phyloP scores from a whole-genome alignment of 2,888 invertebrate genomes.

The Melanostoma mellinum region DNA sequence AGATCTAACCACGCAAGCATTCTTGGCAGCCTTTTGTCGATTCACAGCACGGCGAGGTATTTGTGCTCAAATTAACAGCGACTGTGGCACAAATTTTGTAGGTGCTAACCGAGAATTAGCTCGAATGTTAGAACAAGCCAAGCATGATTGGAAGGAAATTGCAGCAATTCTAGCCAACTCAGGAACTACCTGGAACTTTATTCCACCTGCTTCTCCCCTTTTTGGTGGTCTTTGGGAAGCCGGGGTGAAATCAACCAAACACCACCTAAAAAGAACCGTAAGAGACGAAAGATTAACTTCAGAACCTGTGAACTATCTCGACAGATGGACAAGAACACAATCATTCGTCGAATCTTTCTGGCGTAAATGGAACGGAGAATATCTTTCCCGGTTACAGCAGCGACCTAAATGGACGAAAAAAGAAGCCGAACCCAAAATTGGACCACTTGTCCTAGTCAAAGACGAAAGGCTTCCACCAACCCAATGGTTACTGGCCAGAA shows the following conservation, averaged over 20 bases:
- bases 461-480: not conserved
- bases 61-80: conserved; percentile 5
- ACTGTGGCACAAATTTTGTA: conserved; percentile 22
- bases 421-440: not conserved
- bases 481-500: not conserved
- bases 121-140: conserved; percentile 1
- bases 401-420: not conserved
- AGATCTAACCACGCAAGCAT: conserved; percentile 21
- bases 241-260: conserved; percentile 76
- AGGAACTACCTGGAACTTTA: conserved; percentile 75
- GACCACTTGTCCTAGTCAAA: not conserved
- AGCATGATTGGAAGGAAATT: not conserved
- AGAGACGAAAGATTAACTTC: too few relatives aligned
- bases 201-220: conserved; percentile 75
- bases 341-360: not conserved
- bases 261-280: too few relatives aligned
- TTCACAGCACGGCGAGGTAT: conserved; percentile 6
- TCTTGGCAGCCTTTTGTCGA: not conserved
- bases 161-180: not conserved
- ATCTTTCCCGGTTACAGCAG: conserved; percentile 3
- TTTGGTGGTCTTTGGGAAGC: conserved; percentile 78
- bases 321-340: not conserved
- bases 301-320: not conserved
- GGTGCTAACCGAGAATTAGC: conserved; percentile 4
- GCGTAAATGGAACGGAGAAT: conserved; percentile 9